Conservation (phyloP, 2,113 vertebrate genomes). For the Vombatus ursinus region DNA sequence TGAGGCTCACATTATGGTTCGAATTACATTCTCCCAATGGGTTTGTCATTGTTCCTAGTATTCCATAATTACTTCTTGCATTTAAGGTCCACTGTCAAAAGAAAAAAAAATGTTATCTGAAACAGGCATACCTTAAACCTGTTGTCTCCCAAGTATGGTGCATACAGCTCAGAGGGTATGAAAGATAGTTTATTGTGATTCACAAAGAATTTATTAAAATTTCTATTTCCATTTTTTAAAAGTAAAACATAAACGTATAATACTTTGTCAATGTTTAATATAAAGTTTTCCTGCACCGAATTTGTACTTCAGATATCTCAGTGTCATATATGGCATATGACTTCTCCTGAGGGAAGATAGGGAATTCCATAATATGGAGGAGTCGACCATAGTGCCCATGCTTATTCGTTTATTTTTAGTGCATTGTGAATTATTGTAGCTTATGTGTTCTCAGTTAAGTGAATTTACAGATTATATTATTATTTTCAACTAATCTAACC, state of each 20-base stretch:
- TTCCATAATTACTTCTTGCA: background rate
- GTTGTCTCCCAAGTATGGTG: background rate
- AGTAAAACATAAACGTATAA: background rate
- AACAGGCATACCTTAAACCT: background rate
- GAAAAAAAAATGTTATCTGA: background rate
- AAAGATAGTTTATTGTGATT: background rate
- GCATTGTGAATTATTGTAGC: background rate
- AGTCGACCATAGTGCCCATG: background rate
- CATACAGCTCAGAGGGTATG: background rate
- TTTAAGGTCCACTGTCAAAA: background rate
- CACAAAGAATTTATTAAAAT: background rate
- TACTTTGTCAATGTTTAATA: background rate
- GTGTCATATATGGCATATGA: background rate
- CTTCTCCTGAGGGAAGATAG: background rate
- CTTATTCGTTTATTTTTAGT: background rate
- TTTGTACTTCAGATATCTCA: background rate
- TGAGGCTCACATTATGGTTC: too few relatives aligned
- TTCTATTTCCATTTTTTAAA: background rate
- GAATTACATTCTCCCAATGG: too few relatives aligned
- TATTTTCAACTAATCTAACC: constrained; percentile 16
- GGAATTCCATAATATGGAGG: background rate
- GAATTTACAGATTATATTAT: constrained; percentile 2
- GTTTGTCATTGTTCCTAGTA: too few relatives aligned
- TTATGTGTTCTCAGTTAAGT: background rate
- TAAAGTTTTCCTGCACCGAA: background rate